Percentiles rank a stretch among this genome's conserved stretches.
These are phyloP conservation scores for Acromyrmex echinatior DNA, from an alignment of 1,140 invertebrate species.

Conservation along the genomic window DNA sequence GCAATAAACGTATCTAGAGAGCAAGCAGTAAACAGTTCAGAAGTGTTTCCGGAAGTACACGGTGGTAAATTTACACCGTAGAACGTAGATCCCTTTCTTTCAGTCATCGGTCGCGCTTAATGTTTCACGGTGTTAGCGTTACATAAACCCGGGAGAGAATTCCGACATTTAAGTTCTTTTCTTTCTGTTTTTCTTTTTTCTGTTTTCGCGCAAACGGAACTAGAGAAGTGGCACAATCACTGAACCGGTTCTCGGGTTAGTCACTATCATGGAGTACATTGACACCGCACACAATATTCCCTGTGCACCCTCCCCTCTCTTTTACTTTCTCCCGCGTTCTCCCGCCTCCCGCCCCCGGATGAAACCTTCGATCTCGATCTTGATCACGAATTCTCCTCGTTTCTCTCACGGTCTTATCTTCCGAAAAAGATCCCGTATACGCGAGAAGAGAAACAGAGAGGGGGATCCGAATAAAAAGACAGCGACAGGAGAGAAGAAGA, in stretches of 20 bases:
- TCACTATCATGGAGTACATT: constrained; percentile 56
- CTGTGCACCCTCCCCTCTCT: constrained; percentile 42
- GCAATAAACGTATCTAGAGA: background rate
- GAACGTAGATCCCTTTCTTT: background rate
- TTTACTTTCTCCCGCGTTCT: constrained; percentile 65
- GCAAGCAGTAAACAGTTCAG: background rate
- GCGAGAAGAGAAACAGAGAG: background rate
- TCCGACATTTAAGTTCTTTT: background rate
- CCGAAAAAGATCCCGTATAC: background rate
- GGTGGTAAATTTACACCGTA: background rate
- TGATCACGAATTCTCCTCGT: constrained; percentile 4
- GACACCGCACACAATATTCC: constrained; percentile 48
- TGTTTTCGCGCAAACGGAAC: constrained; percentile 35
- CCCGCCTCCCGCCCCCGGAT: constrained; percentile 15
- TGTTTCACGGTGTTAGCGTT: background rate
- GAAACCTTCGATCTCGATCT: constrained; percentile 42
- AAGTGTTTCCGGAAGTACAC: background rate
- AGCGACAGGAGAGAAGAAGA: background rate
- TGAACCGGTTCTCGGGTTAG: constrained; percentile 50
- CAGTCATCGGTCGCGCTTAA: background rate
- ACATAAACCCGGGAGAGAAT: constrained; percentile 25
- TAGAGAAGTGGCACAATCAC: constrained; percentile 50
- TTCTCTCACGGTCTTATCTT: constrained; percentile 35
- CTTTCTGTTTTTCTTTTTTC: background rate
- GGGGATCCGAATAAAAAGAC: background rate